A percentile compares a stretch with the other conserved stretches of the same genome.
phyloP scores from a whole-genome alignment of 1,140 invertebrate genomes.

The Drosophila kikkawai region DNA sequence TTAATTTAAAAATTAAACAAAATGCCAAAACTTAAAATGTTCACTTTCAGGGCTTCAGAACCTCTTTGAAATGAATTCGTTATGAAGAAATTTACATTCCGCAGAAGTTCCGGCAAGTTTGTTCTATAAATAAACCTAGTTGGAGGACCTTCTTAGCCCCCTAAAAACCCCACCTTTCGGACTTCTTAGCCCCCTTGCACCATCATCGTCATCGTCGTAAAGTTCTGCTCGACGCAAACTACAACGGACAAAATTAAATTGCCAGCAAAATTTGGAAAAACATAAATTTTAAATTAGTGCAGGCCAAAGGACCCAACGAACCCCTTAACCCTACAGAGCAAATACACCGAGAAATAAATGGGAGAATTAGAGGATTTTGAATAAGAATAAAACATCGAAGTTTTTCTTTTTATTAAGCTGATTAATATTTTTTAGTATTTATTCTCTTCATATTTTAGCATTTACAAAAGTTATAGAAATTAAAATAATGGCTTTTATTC shows the following conservation, averaged over 20 bases:
- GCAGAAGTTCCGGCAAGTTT: slow-evolving; percentile 32
- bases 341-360: background rate
- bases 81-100: slow-evolving; percentile 48
- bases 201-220: slow-evolving; percentile 36
- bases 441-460: no score
- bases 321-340: slow-evolving; percentile 17
- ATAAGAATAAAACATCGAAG: no score
- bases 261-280: slow-evolving; percentile 60
- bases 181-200: background rate
- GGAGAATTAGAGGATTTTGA: no score
- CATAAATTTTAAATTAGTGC: slow-evolving; percentile 76
- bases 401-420: no score
- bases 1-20: slow-evolving; percentile 5
- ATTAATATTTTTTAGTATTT: no score
- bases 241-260: slow-evolving; percentile 55
- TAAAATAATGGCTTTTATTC: no score
- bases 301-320: slow-evolving; percentile 32
- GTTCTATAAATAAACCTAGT: slow-evolving; percentile 34
- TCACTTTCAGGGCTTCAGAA: background rate
- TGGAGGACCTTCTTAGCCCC: slow-evolving; percentile 2
- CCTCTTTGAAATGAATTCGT: slow-evolving; percentile 44
- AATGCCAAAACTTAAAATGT: background rate
- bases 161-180: background rate
- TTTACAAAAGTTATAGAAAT: no score
- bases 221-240: slow-evolving; percentile 47